These are phyloP conservation scores for Pachyrhynchus sulphureomaculatus DNA, from an alignment of 1,140 invertebrate genomes.

Conservation along the genomic window DNA sequence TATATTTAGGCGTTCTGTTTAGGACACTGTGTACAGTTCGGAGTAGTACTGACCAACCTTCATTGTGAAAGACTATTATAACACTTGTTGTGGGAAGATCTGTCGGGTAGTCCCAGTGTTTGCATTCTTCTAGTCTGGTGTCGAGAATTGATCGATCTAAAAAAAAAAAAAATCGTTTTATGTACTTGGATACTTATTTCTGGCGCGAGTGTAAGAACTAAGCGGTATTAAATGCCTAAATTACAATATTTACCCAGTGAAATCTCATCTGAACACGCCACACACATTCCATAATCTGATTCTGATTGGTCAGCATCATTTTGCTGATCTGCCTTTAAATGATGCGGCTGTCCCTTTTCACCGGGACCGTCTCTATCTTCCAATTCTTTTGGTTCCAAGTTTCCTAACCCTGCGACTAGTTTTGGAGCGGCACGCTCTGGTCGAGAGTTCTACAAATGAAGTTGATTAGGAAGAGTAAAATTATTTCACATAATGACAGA, in stretches of 20 bases:
- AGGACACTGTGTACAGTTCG: constrained; percentile 96
- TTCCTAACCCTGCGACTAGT: constrained; percentile 53
- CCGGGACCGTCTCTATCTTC: constrained; percentile 73
- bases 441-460: constrained; percentile 10
- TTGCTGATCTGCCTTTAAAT: constrained; percentile 69
- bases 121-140: constrained; percentile 86
- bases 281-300: constrained; percentile 94
- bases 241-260: constrained; percentile 31
- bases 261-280: constrained; percentile 95
- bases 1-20: constrained; percentile 84
- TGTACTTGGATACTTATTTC: no score
- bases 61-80: constrained; percentile 98
- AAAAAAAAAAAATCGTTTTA: background rate
- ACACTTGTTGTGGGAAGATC: constrained; percentile 89
- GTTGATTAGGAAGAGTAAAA: no score
- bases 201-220: no score
- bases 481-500: no score
- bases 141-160: constrained; percentile 75
- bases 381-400: constrained; percentile 69
- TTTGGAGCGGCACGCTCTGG: constrained; percentile 35
- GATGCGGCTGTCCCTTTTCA: constrained; percentile 77
- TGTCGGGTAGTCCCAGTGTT: constrained; percentile 94
- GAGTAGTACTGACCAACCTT: constrained; percentile 93
- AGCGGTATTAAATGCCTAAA: no score
- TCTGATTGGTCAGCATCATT: constrained; percentile 75